These are phyloP conservation scores for Hydractinia symbiolongicarpus DNA, from an alignment of 30 jellyfish, hydroid and myxozoan species.

Conservation along the genomic window DNA sequence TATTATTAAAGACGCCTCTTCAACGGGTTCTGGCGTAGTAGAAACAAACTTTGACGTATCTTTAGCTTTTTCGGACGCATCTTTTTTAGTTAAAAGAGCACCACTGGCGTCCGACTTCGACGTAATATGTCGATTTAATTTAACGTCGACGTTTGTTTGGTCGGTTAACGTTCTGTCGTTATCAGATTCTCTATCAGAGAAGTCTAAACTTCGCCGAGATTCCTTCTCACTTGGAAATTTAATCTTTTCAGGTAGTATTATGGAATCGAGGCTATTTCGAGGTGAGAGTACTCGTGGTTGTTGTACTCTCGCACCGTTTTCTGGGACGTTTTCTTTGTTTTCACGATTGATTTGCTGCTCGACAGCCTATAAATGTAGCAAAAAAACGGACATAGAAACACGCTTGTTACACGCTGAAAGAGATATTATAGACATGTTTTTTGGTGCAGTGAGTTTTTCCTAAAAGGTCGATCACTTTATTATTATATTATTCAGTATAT, in stretches of 20 bases:
- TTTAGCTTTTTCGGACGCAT: slow-evolving; percentile 10
- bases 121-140: slow-evolving; percentile 56
- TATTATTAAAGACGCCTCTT: not conserved
- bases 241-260: slow-evolving; percentile 15
- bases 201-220: slow-evolving; percentile 40
- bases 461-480: too few species aligned
- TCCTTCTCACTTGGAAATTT: slow-evolving; percentile 26
- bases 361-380: slow-evolving; percentile 50
- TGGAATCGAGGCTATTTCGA: slow-evolving; percentile 24
- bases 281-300: slow-evolving; percentile 43
- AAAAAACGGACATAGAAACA: not conserved
- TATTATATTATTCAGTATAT: too few species aligned
- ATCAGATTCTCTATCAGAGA: slow-evolving; percentile 13
- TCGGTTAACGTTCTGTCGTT: not conserved
- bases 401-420: too few species aligned
- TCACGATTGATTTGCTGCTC: slow-evolving; percentile 66
- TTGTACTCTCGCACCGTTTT: not conserved
- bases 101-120: slow-evolving; percentile 31
- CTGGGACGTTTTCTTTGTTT: slow-evolving; percentile 21
- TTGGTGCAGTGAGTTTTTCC: too few species aligned
- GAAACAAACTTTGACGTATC: not conserved
- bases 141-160: slow-evolving; percentile 12
- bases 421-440: too few species aligned
- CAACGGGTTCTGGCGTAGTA: slow-evolving; percentile 14
- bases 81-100: slow-evolving; percentile 19